phyloP scores from a whole-genome alignment of 2,797 vertebrate species.

The Myotis pilosus region DNA sequence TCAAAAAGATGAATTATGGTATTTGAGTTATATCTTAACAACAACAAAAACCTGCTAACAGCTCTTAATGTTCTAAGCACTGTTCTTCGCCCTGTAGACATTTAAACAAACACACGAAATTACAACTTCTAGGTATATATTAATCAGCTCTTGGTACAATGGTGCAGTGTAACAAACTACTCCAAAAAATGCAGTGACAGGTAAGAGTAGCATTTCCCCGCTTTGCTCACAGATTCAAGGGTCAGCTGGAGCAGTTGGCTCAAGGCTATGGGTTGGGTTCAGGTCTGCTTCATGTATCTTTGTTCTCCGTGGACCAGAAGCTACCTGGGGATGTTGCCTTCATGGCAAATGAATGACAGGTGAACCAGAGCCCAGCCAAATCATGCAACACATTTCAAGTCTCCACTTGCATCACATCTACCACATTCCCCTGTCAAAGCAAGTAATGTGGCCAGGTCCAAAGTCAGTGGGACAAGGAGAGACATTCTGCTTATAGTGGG shows the following conservation, averaged over 20 bases:
- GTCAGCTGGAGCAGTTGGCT: not conserved
- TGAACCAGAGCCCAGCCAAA: conserved; percentile 33
- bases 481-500: not conserved
- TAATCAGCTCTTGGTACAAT: not conserved
- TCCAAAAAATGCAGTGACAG: not conserved
- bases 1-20: not conserved
- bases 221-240: not conserved
- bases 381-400: not conserved
- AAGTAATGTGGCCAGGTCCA: not conserved
- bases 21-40: not conserved
- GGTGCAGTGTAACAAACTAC: not conserved
- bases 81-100: not conserved
- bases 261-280: not conserved
- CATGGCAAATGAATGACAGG: conserved; percentile 46
- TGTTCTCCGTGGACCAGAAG: not conserved
- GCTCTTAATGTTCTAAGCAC: not conserved
- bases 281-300: not conserved
- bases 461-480: not conserved
- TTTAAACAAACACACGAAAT: not conserved
- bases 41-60: not conserved
- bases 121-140: not conserved
- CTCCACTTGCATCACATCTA: not conserved
- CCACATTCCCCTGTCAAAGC: conserved; percentile 15
- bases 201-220: not conserved
- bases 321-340: not conserved